Evolutionary conservation across 2,888 invertebrate genomes (phyloP).

Genomic region (Cremastinae sp.): DNA sequence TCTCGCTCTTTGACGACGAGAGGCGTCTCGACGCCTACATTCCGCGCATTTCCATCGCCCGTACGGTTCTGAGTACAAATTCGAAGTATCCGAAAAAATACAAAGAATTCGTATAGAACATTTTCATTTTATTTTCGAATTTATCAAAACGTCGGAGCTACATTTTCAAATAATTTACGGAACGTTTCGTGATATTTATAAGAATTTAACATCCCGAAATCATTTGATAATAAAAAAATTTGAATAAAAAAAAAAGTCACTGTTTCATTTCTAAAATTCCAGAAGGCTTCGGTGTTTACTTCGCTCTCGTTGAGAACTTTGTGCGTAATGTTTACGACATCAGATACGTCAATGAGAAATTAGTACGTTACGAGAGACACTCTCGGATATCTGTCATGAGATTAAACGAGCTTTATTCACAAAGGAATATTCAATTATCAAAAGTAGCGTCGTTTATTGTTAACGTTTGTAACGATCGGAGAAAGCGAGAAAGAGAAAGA

Average conservation of each 20-base stretch:
- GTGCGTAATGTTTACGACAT: not conserved
- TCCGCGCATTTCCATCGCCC: constrained; percentile 59
- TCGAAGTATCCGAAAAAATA: constrained; percentile 23
- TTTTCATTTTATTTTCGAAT: too few species aligned
- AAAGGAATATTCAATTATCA: constrained; percentile 30
- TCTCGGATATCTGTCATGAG: constrained; percentile 2
- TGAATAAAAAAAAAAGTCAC: too few species aligned
- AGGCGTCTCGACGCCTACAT: constrained; percentile 54
- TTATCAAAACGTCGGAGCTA: not conserved
- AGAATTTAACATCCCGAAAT: not conserved
- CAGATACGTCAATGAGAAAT: not conserved
- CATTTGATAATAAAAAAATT: not conserved
- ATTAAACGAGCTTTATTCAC: not conserved
- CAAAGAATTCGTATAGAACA: too few species aligned
- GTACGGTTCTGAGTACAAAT: constrained; percentile 66
- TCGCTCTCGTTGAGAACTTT: not conserved
- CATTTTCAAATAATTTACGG: not conserved
- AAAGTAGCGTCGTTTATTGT: constrained; percentile 18
- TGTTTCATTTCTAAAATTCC: too few species aligned
- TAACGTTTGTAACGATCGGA: constrained; percentile 17
- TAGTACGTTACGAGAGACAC: not conserved
- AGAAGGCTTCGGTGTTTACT: not conserved
- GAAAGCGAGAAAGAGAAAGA: constrained; percentile 1
- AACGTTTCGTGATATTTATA: constrained; percentile 14
- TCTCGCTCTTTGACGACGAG: constrained; percentile 3